phyloP scores from a whole-genome alignment of 2,888 invertebrate species.

The Leucania comma region DNA sequence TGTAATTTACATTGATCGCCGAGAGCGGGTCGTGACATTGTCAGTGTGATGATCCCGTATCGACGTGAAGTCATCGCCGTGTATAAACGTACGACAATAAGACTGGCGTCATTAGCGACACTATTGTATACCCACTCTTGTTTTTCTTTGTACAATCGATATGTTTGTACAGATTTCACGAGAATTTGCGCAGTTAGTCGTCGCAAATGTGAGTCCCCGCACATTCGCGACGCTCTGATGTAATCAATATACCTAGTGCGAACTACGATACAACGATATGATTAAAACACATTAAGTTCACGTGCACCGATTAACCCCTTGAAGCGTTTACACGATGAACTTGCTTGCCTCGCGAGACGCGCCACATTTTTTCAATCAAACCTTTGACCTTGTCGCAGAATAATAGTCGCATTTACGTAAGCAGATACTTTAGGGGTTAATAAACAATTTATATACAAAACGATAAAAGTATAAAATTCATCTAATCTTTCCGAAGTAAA shows the following conservation, averaged over 20 bases:
- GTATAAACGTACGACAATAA: constrained; percentile 75
- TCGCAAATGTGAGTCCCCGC: constrained; percentile 35
- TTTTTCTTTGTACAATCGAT: constrained; percentile 79
- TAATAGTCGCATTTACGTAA: constrained; percentile 59
- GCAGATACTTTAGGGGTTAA: constrained; percentile 56
- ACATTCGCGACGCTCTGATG: constrained; percentile 67
- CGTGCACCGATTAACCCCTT: constrained; percentile 54
- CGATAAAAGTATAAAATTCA: constrained; percentile 66
- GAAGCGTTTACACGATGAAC: constrained; percentile 33
- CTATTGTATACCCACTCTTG: constrained; percentile 77
- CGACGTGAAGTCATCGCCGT: constrained; percentile 82
- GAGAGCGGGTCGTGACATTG: constrained; percentile 79
- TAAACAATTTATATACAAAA: constrained; percentile 62
- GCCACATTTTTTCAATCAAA: constrained; percentile 43
- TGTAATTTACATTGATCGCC: constrained; percentile 50
- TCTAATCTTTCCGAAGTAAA: constrained; percentile 62
- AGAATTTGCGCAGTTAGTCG: constrained; percentile 84
- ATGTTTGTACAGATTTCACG: constrained; percentile 85
- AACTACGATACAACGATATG: constrained; percentile 1
- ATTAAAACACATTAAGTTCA: constrained; percentile 54
- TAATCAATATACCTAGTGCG: constrained; percentile 68
- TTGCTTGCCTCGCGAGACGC: constrained; percentile 30
- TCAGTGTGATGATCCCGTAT: constrained; percentile 75
- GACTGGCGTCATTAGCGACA: constrained; percentile 76
- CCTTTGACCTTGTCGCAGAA: constrained; percentile 39